A percentile compares a stretch with the other conserved stretches of the same genome.
Conservation (phyloP, 2,113 vertebrate species). For the Oreochromis tanganicae region DNA sequence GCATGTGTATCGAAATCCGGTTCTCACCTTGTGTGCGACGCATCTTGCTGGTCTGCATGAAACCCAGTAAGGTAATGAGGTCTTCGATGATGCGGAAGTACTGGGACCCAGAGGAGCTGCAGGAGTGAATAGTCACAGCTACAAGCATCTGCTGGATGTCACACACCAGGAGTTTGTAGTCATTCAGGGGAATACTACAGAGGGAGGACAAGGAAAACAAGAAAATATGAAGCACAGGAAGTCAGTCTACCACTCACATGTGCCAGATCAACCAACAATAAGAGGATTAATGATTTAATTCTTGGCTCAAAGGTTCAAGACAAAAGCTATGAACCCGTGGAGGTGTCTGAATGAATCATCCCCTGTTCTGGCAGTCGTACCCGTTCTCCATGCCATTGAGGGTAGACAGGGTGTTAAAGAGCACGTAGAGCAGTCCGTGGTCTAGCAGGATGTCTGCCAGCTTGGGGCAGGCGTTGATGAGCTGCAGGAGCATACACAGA, state of each 20-base stretch:
- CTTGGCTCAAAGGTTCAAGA: conserved; percentile 6
- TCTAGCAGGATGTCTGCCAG: conserved; percentile 93
- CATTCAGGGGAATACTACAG: conserved; percentile 84
- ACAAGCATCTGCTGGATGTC: conserved; percentile 94
- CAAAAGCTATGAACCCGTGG: not conserved
- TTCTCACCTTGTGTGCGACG: conserved; percentile 85
- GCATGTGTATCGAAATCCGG: not conserved
- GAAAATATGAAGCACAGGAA: not conserved
- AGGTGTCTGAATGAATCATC: not conserved
- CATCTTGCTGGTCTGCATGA: conserved; percentile 92
- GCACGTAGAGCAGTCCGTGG: conserved; percentile 91
- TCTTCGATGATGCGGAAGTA: conserved; percentile 99
- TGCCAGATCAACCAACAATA: conserved; percentile 4
- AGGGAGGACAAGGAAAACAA: not conserved
- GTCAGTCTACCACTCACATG: not conserved
- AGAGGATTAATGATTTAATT: conserved; percentile 40
- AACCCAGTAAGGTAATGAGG: conserved; percentile 90
- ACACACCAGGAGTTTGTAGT: conserved; percentile 89
- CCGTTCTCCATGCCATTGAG: conserved; percentile 91
- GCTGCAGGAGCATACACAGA: conserved; percentile 88
- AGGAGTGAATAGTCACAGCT: conserved; percentile 93
- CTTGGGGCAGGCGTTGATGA: conserved; percentile 92
- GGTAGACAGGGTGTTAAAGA: conserved; percentile 91
- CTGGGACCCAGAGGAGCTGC: conserved; percentile 93
- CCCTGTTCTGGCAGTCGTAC: conserved; percentile 67